These are phyloP conservation scores for Sceliomorpha sp. DNA, from an alignment of 2,888 invertebrate genomes.

Conservation along the genomic window DNA sequence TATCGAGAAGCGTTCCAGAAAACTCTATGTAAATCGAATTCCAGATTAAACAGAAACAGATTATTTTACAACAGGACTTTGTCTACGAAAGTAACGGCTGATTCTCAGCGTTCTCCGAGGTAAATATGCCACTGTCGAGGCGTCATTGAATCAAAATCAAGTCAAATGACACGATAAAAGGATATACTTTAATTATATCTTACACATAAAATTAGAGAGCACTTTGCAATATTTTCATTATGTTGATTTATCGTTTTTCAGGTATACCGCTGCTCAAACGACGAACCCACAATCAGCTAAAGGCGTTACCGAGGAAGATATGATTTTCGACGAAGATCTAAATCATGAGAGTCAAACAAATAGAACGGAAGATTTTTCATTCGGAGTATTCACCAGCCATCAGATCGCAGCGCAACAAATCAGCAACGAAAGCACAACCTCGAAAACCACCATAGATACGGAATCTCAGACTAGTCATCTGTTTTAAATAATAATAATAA, in stretches of 20 bases:
- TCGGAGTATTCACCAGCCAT: slow-evolving; percentile 32
- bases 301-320: neutral
- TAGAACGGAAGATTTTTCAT: slow-evolving; percentile 30
- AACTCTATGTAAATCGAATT: slow-evolving; percentile 68
- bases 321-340: too few species aligned
- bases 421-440: slow-evolving; percentile 58
- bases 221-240: too few species aligned
- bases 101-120: slow-evolving; percentile 22
- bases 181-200: too few species aligned
- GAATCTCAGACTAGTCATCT: slow-evolving; percentile 43
- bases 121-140: too few species aligned
- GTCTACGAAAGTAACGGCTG: slow-evolving; percentile 6
- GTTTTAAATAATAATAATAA: too few species aligned
- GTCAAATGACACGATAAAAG: too few species aligned
- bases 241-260: too few species aligned
- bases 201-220: too few species aligned
- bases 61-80: slow-evolving; percentile 22
- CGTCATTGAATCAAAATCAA: too few species aligned
- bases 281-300: too few species aligned
- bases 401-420: slow-evolving; percentile 56
- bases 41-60: slow-evolving; percentile 1
- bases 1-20: slow-evolving; percentile 90
- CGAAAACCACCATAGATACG: slow-evolving; percentile 42
- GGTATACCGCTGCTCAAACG: neutral
- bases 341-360: neutral